Evolutionary conservation across 2,888 invertebrate genomes (phyloP).

Genomic region (Brenthis ino): DNA sequence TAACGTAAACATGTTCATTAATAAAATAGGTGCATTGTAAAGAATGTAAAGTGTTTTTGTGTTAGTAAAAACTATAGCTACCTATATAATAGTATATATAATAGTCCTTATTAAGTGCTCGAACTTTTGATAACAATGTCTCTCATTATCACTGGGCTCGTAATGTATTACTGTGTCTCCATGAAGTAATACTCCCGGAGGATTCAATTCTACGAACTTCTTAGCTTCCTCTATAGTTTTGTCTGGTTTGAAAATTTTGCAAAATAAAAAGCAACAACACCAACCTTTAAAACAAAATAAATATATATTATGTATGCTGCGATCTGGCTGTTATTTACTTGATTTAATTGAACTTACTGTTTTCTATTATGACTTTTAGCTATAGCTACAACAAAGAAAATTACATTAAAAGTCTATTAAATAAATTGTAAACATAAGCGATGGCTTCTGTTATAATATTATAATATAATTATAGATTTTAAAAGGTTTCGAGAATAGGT

Average conservation of each 20-base stretch:
- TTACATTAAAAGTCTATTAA: too few relatives aligned
- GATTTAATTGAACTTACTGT: background rate
- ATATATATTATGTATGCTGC: too few relatives aligned
- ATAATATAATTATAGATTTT: background rate
- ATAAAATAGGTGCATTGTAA: too few relatives aligned
- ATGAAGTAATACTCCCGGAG: slow-evolving; percentile 78
- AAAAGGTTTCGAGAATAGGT: background rate
- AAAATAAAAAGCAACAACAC: slow-evolving; percentile 84
- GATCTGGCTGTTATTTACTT: slow-evolving; percentile 18
- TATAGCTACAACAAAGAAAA: too few relatives aligned
- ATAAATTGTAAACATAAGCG: too few relatives aligned
- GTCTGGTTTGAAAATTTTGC: slow-evolving; percentile 81
- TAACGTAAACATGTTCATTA: too few relatives aligned
- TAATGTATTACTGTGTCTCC: slow-evolving; percentile 64
- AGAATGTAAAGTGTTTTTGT: too few relatives aligned
- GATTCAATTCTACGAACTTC: slow-evolving; percentile 78
- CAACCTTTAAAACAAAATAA: slow-evolving; percentile 70
- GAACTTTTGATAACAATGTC: slow-evolving; percentile 79
- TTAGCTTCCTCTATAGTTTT: slow-evolving; percentile 80
- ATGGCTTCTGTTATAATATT: too few relatives aligned
- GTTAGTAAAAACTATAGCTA: slow-evolving; percentile 16
- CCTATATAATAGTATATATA: too few relatives aligned
- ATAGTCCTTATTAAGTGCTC: slow-evolving; percentile 80
- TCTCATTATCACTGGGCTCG: slow-evolving; percentile 80
- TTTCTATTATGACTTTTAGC: too few relatives aligned